These are phyloP conservation scores for Listronotus bonariensis DNA, from an alignment of 1,140 invertebrate genomes.

Conservation along the genomic window DNA sequence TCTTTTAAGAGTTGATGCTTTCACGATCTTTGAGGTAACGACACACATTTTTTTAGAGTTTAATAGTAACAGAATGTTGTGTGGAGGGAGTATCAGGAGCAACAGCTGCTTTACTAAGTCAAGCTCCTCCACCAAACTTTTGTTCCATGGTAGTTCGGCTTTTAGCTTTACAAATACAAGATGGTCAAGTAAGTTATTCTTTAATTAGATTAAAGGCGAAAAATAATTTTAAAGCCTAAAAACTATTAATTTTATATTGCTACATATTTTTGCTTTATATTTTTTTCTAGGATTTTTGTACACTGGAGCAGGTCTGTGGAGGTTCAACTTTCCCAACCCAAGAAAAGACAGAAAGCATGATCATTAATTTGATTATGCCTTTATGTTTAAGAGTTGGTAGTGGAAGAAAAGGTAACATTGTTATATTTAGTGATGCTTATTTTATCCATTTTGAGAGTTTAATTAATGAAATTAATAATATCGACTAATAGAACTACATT, in stretches of 20 bases:
- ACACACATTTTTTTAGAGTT: conserved; percentile 60
- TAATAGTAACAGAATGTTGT: conserved; percentile 77
- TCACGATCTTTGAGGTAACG: no score
- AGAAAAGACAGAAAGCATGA: conserved; percentile 91
- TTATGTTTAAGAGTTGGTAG: conserved; percentile 92
- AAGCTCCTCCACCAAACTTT: conserved; percentile 90
- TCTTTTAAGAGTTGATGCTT: no score
- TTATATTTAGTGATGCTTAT: no score
- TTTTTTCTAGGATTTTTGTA: conserved; percentile 81
- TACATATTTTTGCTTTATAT: no score
- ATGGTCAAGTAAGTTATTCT: conserved; percentile 73
- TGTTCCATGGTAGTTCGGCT: conserved; percentile 94
- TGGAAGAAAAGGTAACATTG: conserved; percentile 70
- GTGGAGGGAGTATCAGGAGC: conserved; percentile 75
- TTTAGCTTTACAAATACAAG: conserved; percentile 91
- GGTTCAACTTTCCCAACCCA: conserved; percentile 85
- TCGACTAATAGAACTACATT: no score
- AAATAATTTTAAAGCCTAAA: neutral
- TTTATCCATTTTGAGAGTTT: no score
- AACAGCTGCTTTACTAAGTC: conserved; percentile 77
- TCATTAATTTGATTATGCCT: conserved; percentile 95
- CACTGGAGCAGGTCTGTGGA: conserved; percentile 92
- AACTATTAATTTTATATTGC: no score
- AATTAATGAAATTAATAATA: no score
- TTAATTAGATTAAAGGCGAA: neutral